phyloP scores from a whole-genome alignment of 2,888 invertebrate species.

The Aspidiotus destructor region DNA sequence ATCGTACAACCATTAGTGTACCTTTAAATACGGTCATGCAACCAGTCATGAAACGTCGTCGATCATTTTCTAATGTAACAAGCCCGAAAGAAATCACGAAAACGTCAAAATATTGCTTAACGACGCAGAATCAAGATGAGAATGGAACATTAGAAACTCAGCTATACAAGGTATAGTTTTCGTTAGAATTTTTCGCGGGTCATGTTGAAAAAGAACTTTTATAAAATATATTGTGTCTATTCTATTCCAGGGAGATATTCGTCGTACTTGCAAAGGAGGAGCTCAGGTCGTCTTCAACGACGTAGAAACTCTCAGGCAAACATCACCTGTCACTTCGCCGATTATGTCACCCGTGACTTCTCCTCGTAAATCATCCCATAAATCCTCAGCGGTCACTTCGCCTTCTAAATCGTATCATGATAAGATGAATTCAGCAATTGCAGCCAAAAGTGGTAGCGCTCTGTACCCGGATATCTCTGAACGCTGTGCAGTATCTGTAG shows the following conservation, averaged over 20 bases:
- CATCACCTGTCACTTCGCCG: conserved; percentile 51
- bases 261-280: conserved; percentile 89
- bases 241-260: conserved; percentile 64
- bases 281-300: conserved; percentile 92
- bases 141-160: conserved; percentile 90
- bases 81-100: conserved; percentile 63
- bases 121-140: conserved; percentile 83
- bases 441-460: background rate
- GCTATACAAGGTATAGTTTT: conserved; percentile 58
- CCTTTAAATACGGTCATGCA: conserved; percentile 84
- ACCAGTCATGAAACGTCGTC: conserved; percentile 69
- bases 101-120: conserved; percentile 76
- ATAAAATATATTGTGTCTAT: conserved; percentile 7
- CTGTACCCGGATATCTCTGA: conserved; percentile 2
- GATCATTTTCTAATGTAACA: conserved; percentile 72
- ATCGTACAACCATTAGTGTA: conserved; percentile 67
- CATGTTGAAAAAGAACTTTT: background rate
- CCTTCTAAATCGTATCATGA: background rate
- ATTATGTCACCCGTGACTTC: conserved; percentile 40
- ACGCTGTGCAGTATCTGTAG: conserved; percentile 3
- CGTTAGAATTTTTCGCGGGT: background rate
- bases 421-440: conserved; percentile 3
- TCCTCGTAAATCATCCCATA: background rate
- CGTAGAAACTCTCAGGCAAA: conserved; percentile 77
- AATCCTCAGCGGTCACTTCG: background rate